phyloP scores from a whole-genome alignment of 2,888 invertebrate species.

The Parasteatoda lunata region DNA sequence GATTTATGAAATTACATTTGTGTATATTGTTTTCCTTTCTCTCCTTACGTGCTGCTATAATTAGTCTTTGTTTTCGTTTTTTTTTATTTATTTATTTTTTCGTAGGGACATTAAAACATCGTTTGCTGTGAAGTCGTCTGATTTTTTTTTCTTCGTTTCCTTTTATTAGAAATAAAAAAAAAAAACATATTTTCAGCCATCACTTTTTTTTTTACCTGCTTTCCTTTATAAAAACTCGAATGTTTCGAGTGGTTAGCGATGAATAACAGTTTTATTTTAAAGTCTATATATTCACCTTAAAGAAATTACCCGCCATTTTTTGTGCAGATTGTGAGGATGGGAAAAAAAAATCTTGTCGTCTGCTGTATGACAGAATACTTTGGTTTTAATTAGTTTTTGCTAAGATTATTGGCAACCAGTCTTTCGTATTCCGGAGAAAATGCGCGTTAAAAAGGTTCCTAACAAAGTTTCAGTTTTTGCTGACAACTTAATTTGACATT shows the following conservation, averaged over 20 bases:
- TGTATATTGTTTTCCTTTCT: no score
- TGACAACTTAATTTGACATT: background rate
- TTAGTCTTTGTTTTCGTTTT: no score
- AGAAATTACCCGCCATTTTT: background rate
- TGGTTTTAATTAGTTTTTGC: constrained; percentile 14
- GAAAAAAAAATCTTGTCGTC: background rate
- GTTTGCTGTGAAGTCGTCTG: background rate
- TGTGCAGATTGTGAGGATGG: background rate
- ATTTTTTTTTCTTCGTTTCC: background rate
- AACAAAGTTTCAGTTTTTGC: background rate
- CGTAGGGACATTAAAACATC: background rate
- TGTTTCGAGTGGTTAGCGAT: constrained; percentile 35
- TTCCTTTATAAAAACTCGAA: constrained; percentile 12
- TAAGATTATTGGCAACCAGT: constrained; percentile 25
- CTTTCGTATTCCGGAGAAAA: constrained; percentile 5
- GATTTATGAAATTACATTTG: no score
- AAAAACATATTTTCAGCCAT: background rate
- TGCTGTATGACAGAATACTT: constrained; percentile 19
- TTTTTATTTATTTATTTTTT: background rate
- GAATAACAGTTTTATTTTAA: constrained; percentile 32
- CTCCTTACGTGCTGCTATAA: no score
- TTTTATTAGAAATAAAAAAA: background rate
- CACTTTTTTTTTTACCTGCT: constrained; percentile 6
- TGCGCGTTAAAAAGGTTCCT: background rate
- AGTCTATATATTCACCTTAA: background rate